Base-by-base conservation (phyloP, 2,113 vertebrate species). In the Labeo rohita region DNA sequence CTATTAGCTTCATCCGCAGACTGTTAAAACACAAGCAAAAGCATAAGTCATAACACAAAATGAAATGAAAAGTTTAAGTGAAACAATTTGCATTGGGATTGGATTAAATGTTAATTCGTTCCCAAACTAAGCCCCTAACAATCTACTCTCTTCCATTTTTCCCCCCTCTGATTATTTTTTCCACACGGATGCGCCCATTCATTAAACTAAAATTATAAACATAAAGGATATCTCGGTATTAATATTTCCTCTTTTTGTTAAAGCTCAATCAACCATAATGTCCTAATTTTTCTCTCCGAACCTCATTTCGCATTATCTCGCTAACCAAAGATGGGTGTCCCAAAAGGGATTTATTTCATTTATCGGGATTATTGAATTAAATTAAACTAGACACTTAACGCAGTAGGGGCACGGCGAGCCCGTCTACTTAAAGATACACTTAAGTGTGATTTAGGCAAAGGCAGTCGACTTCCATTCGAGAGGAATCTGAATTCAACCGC, bases 351-450 rank as follows among this genome's bases (percentile, higher is more conserved):
- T 96, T 94, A 95, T 95, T 96, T 95, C 95, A 95, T 95, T 95
- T 95, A 95, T 95, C 91, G 78, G 94, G 94, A 95, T 95, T 95
- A 95, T 96, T 95, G 94, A 96, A 96, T 96, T 96, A 95, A 96
- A 96, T 95, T 95, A 95, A 95, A 95, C 90, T 89, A 94, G 95
- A 96, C 95, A 95, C 94, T 93, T 94, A 94, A 91, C 88, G 91
- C 92, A 91, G 93, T 91, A 91, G 39, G 89, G 92, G 91, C 91
- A 91, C 90, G 90, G 90, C 91, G 92, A 94, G 91, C 92, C 92
- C 92, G 93, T 94, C 94, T 93, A 93, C 91, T 94, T 94, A 93
- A 91, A 94, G 93, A 90, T 92, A 91, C 92, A 93, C 92, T 89
- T 94, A 91, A 92, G 90, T 91, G 90, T 93, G 93, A 92, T 93